Base-by-base conservation (phyloP, 1,140 invertebrate species). In the Pachypsylla venusta region DNA sequence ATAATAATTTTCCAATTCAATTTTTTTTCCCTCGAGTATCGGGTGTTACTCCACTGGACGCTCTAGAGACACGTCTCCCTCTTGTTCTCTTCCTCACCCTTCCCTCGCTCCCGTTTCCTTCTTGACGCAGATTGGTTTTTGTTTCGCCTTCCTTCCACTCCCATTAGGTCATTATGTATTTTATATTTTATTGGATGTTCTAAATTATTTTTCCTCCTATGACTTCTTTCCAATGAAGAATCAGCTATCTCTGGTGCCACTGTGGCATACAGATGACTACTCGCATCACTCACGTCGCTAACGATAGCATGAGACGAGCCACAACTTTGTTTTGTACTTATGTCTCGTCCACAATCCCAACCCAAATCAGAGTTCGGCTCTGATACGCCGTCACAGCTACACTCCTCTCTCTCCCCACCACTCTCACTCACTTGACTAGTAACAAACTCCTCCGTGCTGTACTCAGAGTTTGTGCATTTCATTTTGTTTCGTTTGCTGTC, bases 261-360 rank as follows among this genome's bases (percentile, higher is more conserved):
- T 13, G 64, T 65, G 13, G 64, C 64, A 35, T 65, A 65, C 2
- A 65, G 35, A 55, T 65, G 64, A 57, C 60, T 62, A 27, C 60
- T 62, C n/a, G 58, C 60, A 26, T 58, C 61, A 19, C 62, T 64
- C 24, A 61, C 60, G n/a, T 64, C 62, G 12, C 61, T 62, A 1
- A 61, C 60, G 25, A 58, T 58, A 3, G 56, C 56, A 42, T 61
- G 60, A 10, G 60, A 61, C 30, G 56, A 61, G 13, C 55, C 61
- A 24, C 62, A 63, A 19, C 42, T 59, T 54, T 61, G 60, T 56
- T 63, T 61, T 28, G 48, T 56, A 10, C 61, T 63, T 12, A 66
- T 59, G 22, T 65, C 62, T n/a, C 65, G 55, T 22, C 64, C 64
- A 56, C 64, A 66, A 35, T 66, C 65, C 12, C 61, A 63, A 25